Base-by-base conservation (phyloP, 1,140 invertebrate species). In the Leptonema lineaticorne region DNA sequence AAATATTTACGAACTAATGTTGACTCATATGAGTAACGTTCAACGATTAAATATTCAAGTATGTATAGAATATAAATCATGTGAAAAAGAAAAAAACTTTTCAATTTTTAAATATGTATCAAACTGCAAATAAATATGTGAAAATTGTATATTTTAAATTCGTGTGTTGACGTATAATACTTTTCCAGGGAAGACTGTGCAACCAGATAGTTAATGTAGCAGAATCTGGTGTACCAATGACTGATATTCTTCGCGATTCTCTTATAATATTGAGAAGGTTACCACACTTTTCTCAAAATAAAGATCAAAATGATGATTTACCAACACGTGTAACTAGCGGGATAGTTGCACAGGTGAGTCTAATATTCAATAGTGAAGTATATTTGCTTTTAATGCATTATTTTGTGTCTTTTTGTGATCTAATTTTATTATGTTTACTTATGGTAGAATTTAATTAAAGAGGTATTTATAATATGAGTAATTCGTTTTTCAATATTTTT, bases 1-100 rank as follows among this genome's bases (percentile, higher is more conserved):
- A 8, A 53, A 57, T 16, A 73, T 73, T 27, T 73, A 73, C 24
- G 71, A 70, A 22, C 27, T 73, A 20, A 73, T 73, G 71, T 30
- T 73, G 11, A 68, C 50, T 22, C 50, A 68, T 33, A 73, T 73
- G 68, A 68, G 29, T 29, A 66, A 73, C 16, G 20, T 68, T 1
- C 71, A 73, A 27, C 20, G 68, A 7, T 45, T 73, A 2, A 73
- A 73, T 60, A 70, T 57, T 14, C 71, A 73, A 62, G 68, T 72
- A 22, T 18, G 16, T 59, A 33, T 33, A 33, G n/a, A n/a, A n/a
- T n/a, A n/a, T n/a, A n/a, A n/a, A n/a, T n/a, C n/a, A n/a, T n/a
- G n/a, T n/a, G n/a, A n/a, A n/a, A n/a, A n/a, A n/a, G n/a, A n/a
- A n/a, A n/a, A n/a, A n/a, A n/a, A n/a, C n/a, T n/a, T n/a, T n/a